These are phyloP conservation scores for Oncorhynchus mykiss DNA, from an alignment of 2,113 vertebrate species.

Conservation along the genomic window DNA sequence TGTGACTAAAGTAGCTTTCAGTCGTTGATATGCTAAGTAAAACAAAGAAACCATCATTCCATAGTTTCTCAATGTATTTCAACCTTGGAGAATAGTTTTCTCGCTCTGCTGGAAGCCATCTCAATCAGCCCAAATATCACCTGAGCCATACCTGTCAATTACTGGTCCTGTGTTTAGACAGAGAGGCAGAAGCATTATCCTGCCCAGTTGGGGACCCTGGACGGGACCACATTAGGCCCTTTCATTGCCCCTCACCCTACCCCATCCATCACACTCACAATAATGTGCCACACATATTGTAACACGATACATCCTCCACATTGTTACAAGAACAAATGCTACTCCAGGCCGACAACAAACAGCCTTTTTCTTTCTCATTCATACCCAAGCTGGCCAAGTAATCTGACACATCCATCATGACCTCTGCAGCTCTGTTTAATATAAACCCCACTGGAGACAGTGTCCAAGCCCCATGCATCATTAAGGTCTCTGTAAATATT, in stretches of 20 bases:
- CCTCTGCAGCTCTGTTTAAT: neutral
- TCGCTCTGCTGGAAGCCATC: neutral
- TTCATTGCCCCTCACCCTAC: slow-evolving; percentile 16
- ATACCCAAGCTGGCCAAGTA: neutral
- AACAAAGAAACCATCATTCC: neutral
- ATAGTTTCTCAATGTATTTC: neutral
- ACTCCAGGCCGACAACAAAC: neutral
- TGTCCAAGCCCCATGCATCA: slow-evolving; percentile 1
- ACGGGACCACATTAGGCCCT: slow-evolving; percentile 19
- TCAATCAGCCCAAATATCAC: slow-evolving; percentile 2
- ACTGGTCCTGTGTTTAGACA: slow-evolving; percentile 20
- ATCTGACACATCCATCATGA: neutral
- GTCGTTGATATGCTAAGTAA: neutral
- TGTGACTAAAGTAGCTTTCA: too few species aligned
- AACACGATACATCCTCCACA: neutral
- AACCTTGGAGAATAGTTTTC: slow-evolving; percentile 1
- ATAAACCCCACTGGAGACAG: neutral
- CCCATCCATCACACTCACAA: slow-evolving; percentile 21
- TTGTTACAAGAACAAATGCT: neutral
- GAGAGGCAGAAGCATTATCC: slow-evolving; percentile 15
- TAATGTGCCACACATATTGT: neutral
- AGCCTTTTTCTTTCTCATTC: neutral
- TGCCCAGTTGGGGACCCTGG: slow-evolving; percentile 6
- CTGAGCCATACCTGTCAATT: slow-evolving; percentile 30
- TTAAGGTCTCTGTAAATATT: neutral